Percentiles rank a stretch among this genome's conserved stretches.
Conservation (phyloP, 2,113 vertebrate genomes). For the Zosterops hypoxanthus region DNA sequence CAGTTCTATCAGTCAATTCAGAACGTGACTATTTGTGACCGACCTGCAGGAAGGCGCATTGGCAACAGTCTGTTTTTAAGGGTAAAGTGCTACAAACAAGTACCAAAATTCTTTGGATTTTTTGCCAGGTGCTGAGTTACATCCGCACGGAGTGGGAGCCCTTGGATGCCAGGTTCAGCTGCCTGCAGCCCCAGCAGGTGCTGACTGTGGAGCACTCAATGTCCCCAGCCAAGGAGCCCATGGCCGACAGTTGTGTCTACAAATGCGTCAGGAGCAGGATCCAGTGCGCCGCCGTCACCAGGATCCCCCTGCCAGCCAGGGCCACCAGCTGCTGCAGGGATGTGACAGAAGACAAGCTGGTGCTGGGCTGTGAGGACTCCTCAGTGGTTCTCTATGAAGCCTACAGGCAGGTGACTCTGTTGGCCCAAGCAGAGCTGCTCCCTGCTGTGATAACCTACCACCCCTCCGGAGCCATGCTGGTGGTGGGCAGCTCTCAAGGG, state of each 20-base stretch:
- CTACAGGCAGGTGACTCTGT: slow-evolving; percentile 75
- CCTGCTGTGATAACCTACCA: slow-evolving; percentile 86
- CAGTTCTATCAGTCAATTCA: not conserved
- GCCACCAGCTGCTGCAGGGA: slow-evolving; percentile 86
- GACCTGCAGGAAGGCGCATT: not conserved
- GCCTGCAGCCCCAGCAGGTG: slow-evolving; percentile 83
- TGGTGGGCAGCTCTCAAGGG: slow-evolving; percentile 85
- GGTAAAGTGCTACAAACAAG: not conserved
- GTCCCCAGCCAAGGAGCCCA: slow-evolving; percentile 64
- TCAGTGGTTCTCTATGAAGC: slow-evolving; percentile 87
- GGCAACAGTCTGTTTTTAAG: not conserved
- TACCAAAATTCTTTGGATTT: not conserved
- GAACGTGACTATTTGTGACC: not conserved
- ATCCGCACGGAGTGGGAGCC: slow-evolving; percentile 84
- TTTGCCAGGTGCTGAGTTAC: slow-evolving; percentile 81
- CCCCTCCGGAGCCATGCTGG: slow-evolving; percentile 82
- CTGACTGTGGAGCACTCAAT: slow-evolving; percentile 82
- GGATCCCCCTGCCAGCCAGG: slow-evolving; percentile 79
- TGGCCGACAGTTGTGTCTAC: slow-evolving; percentile 83
- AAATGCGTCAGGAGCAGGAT: slow-evolving; percentile 79
- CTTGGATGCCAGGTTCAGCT: slow-evolving; percentile 85
- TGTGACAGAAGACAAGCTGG: slow-evolving; percentile 78
- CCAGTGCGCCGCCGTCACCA: slow-evolving; percentile 77
- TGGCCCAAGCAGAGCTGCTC: slow-evolving; percentile 78
- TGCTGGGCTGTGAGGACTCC: slow-evolving; percentile 89